A percentile compares a stretch with the other conserved stretches of the same genome.
These are phyloP conservation scores for Ptycholaimellus sp. DNA, from an alignment of 2,888 invertebrate genomes.

Conservation along the genomic window DNA sequence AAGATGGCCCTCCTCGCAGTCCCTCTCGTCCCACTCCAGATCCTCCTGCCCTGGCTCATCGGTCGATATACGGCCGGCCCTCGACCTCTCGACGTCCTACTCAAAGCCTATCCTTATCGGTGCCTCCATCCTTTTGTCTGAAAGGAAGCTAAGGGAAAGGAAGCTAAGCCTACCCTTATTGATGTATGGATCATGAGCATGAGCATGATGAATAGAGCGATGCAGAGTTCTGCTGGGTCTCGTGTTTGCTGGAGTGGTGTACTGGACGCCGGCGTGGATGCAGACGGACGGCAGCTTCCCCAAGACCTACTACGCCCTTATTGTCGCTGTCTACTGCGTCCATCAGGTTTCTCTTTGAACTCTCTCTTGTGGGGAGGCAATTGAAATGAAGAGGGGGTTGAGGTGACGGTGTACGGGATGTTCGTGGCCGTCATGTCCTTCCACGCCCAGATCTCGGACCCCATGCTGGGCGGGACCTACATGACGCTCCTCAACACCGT, in stretches of 20 bases:
- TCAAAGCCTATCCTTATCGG: slow-evolving; percentile 52
- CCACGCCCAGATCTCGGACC: slow-evolving; percentile 85
- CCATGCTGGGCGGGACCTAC: slow-evolving; percentile 78
- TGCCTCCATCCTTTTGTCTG: no score
- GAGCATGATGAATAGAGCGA: not conserved
- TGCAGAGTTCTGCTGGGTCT: slow-evolving; percentile 55
- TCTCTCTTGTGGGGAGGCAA: no score
- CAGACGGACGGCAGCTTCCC: slow-evolving; percentile 41
- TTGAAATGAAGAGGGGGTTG: no score
- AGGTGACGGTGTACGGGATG: slow-evolving; percentile 81
- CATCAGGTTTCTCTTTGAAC: slow-evolving; percentile 72
- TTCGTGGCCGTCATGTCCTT: slow-evolving; percentile 94
- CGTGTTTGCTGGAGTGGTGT: slow-evolving; percentile 56
- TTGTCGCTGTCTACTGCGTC: slow-evolving; percentile 52
- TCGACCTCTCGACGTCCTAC: slow-evolving; percentile 59
- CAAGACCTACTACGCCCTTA: slow-evolving; percentile 43
- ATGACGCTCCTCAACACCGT: slow-evolving; percentile 94
- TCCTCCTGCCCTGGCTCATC: slow-evolving; percentile 62
- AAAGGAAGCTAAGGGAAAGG: no score
- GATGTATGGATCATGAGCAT: no score
- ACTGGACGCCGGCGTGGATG: slow-evolving; percentile 51
- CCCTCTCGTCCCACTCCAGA: slow-evolving; percentile 76
- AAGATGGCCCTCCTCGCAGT: slow-evolving; percentile 70
- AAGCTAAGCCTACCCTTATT: not conserved
- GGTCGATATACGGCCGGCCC: slow-evolving; percentile 60